These are phyloP conservation scores for Rhimphoctona megacephalus DNA, from an alignment of 2,888 invertebrate genomes.

Conservation along the genomic window DNA sequence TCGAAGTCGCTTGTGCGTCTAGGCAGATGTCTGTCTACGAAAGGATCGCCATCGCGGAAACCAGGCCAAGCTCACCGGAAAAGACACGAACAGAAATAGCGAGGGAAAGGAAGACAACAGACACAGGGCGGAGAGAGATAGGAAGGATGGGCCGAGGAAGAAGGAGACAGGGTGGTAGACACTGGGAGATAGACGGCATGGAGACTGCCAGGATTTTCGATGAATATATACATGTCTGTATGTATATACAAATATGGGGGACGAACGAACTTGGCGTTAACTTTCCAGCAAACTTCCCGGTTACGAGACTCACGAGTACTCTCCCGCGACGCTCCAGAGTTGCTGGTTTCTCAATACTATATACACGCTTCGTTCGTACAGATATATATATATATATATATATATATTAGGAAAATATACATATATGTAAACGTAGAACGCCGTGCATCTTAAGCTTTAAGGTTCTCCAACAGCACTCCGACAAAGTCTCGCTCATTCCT, in stretches of 20 bases:
- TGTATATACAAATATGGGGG: slow-evolving; percentile 34
- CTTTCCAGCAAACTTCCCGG: slow-evolving; percentile 70
- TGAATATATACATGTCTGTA: slow-evolving; percentile 28
- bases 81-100: slow-evolving; percentile 59
- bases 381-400: background rate
- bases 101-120: slow-evolving; percentile 48
- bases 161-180: slow-evolving; percentile 35
- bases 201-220: slow-evolving; percentile 25
- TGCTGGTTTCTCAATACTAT: slow-evolving; percentile 51
- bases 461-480: slow-evolving; percentile 35
- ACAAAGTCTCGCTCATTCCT: slow-evolving; percentile 66
- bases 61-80: slow-evolving; percentile 32
- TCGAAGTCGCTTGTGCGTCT: slow-evolving; percentile 33
- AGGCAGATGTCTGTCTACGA: slow-evolving; percentile 18
- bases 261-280: slow-evolving; percentile 68
- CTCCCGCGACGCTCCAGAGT: slow-evolving; percentile 33
- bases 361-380: background rate
- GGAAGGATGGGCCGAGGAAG: slow-evolving; percentile 31
- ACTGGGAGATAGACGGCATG: slow-evolving; percentile 47
- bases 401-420: background rate
- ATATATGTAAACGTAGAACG: slow-evolving; percentile 10
- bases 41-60: slow-evolving; percentile 34
- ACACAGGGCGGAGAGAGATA: slow-evolving; percentile 16
- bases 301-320: slow-evolving; percentile 69
- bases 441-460: slow-evolving; percentile 54